Conservation (phyloP, 2,113 vertebrate genomes). For the Phalacrocorax pelagicus region DNA sequence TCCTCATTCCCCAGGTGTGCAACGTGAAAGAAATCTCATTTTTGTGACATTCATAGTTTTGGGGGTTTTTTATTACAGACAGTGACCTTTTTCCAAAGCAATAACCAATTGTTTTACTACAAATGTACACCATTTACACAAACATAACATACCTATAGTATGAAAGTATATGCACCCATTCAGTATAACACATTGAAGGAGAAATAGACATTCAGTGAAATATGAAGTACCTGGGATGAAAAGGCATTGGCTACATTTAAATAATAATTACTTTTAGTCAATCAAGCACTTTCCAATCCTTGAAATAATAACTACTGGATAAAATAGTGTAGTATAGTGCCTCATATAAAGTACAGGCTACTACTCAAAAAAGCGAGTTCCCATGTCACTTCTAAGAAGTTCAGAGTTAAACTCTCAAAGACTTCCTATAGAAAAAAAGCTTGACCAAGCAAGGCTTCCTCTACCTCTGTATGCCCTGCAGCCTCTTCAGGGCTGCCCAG, state of each 20-base stretch:
- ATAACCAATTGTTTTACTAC: neutral
- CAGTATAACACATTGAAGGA: neutral
- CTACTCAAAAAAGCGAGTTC: neutral
- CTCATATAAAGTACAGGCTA: neutral
- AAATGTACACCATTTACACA: neutral
- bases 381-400: neutral
- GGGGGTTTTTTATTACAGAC: neutral
- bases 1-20: neutral
- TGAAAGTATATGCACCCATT: neutral
- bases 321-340: neutral
- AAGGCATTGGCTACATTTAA: neutral
- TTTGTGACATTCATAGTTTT: neutral
- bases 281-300: neutral
- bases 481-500: neutral
- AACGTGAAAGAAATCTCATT: neutral
- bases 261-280: neutral
- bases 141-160: neutral
- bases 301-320: neutral
- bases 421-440: neutral
- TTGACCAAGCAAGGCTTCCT: neutral
- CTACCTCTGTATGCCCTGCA: neutral
- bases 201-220: neutral
- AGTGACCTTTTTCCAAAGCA: neutral
- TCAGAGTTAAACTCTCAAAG: neutral
- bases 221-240: neutral